phyloP scores from a whole-genome alignment of 2,888 invertebrate species.

The Cremastinae sp. region DNA sequence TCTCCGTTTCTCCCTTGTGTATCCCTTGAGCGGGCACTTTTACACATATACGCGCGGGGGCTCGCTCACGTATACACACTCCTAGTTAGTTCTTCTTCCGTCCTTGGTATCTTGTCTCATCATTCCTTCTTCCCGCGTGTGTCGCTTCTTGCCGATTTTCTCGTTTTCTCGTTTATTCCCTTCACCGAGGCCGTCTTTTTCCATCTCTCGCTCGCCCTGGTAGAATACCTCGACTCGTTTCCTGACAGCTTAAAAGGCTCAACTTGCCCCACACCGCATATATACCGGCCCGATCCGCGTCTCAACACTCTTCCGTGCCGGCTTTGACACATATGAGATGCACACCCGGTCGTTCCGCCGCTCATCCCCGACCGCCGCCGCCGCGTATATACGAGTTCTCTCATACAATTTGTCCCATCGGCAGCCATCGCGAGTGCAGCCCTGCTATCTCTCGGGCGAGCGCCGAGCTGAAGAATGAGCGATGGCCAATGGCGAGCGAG shows the following conservation, averaged over 20 bases:
- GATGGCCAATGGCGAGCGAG: constrained; percentile 70
- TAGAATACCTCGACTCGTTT: background rate
- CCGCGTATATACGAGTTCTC: constrained; percentile 66
- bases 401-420: constrained; percentile 60
- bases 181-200: constrained; percentile 37
- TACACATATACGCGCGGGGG: constrained; percentile 4
- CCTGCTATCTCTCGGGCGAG: constrained; percentile 12
- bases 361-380: too few relatives aligned
- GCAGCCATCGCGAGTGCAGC: constrained; percentile 12
- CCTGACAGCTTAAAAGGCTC: background rate
- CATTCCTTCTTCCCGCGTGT: constrained; percentile 13
- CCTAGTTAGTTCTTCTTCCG: constrained; percentile 14
- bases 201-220: too few relatives aligned
- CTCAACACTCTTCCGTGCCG: background rate
- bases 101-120: constrained; percentile 52
- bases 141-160: background rate
- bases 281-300: background rate
- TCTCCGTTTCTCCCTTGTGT: background rate
- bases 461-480: constrained; percentile 52
- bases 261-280: background rate
- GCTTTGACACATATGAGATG: constrained; percentile 55
- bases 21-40: background rate
- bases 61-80: background rate
- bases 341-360: constrained; percentile 64
- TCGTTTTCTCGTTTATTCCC: background rate